phyloP scores from a whole-genome alignment of 2,113 vertebrate genomes.

The Suncus etruscus region DNA sequence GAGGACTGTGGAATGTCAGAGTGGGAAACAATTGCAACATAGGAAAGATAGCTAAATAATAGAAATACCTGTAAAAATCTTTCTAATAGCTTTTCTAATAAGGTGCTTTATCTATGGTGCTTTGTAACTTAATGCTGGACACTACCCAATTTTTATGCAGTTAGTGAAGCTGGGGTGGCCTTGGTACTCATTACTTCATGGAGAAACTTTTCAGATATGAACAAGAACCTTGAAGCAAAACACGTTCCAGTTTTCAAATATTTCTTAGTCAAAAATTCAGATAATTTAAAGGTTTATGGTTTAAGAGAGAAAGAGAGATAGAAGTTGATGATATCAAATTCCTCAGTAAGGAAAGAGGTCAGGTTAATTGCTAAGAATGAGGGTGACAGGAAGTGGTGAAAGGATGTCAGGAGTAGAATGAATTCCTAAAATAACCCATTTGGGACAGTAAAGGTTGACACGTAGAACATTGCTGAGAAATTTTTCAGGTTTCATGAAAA shows the following conservation, averaged over 20 bases:
- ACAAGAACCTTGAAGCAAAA: background rate
- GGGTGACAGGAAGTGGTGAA: background rate
- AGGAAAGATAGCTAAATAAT: slow-evolving; percentile 1
- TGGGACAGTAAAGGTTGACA: background rate
- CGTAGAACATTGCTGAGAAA: background rate
- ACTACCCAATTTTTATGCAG: background rate
- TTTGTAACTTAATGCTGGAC: background rate
- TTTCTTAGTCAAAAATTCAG: slow-evolving; percentile 56
- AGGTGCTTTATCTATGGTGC: background rate
- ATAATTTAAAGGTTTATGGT: background rate
- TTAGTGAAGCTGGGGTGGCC: background rate
- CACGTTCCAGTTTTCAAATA: background rate
- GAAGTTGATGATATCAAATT: background rate
- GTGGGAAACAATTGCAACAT: background rate
- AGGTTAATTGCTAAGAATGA: slow-evolving; percentile 58
- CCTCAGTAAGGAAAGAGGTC: slow-evolving; percentile 9
- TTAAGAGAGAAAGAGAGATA: slow-evolving; percentile 19
- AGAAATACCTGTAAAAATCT: background rate
- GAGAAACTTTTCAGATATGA: background rate
- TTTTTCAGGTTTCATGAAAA: background rate
- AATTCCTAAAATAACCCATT: slow-evolving; percentile 11
- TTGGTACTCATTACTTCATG: background rate
- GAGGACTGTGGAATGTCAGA: background rate
- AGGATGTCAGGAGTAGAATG: background rate
- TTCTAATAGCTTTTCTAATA: slow-evolving; percentile 58